Evolutionary conservation across 2,797 vertebrate species (phyloP), one percentile per base, ranked within the genome.

Genomic region (Triplophysa yarkandensis): DNA sequence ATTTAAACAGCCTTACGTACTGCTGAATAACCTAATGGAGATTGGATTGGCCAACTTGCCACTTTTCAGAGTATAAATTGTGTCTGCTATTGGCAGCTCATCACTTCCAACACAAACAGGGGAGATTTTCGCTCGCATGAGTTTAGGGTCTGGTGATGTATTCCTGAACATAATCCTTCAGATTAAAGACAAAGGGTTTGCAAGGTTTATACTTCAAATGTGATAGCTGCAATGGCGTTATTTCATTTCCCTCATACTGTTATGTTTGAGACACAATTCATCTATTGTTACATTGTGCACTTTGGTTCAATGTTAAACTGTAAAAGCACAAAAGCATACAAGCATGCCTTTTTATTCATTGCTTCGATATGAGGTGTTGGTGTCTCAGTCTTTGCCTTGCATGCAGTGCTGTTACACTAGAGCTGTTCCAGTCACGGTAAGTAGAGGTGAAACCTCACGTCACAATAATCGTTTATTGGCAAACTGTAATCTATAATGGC

Each of bases 1-100:
- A 92, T 94, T 94, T 95, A 94, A 95, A 95, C 92, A 94, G 92
- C 90, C 92, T 89, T 82, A 89, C 90, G 91, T 94, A 95, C 93
- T 92, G 91, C 91, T 90, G 91, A 92, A 92, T 87, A 85, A 91
- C 91, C 88, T 93, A 94, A 96, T 94, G 92, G 92, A 94, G 91
- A 90, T 90, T 89, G 88, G 91, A 93, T 91, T 88, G 89, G 91
- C 92, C 89, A 86, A 90, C 89, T 91, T 92, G 91, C 87, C 88
- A 86, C 86, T 85, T 86, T 90, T 84, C 82, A 81, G 76, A 79
- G 91, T 89, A 92, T 93, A 91, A 94, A 94, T 91, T 92, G 91
- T 86, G 84, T 92, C 86, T 91, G 89, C 90, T 92, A 91, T 80
- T 68, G 65, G 68, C 61, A 64, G 41, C 55, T 60, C 48, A 25